Evolutionary conservation across 2,888 invertebrate genomes (phyloP), one percentile per base, ranked within the genome.

Genomic region (Pterostichus madidus): DNA sequence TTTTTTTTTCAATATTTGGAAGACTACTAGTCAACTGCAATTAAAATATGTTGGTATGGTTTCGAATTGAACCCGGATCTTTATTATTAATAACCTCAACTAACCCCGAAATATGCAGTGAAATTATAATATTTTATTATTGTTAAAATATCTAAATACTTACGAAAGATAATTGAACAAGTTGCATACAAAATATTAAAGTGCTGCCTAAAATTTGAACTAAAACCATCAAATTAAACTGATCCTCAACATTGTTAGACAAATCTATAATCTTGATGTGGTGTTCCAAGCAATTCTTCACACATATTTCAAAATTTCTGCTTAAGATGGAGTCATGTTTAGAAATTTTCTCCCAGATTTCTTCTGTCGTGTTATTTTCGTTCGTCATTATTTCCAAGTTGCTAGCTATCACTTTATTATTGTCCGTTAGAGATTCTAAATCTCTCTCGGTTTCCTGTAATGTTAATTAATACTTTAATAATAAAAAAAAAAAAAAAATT

Each of bases 171-270:
- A 81, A 31, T 31, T 81, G 81, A 24, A 81, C 35, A 8, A 81
- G 61, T 13, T 75, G 75, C 11, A 81, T 31, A 46, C 81, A 81
- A 61, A 81, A 81, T 75, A 81, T 46, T 8, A 81, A 13, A 11
- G 81, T 75, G 32, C 81, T 81, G 15, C 81, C 81, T 7, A 81
- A 24, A 5, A 81, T 46, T 49, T 81, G 81, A 0, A 81, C 81
- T n/a, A 81, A 32, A 46, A 81, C 46, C 81, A 81, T 81, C 8
- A 75, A 31, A 59, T 81, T 81, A 46, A 81, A n/a, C n/a, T n/a
- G n/a, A n/a, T n/a, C n/a, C n/a, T n/a, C n/a, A n/a, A n/a, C n/a
- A n/a, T n/a, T n/a, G n/a, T n/a, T n/a, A n/a, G n/a, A n/a, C n/a
- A n/a, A n/a, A n/a, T n/a, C n/a, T n/a, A n/a, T n/a, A n/a, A 81